phyloP scores from a whole-genome alignment of 2,888 invertebrate species.

The Eretmocerus hayati region DNA sequence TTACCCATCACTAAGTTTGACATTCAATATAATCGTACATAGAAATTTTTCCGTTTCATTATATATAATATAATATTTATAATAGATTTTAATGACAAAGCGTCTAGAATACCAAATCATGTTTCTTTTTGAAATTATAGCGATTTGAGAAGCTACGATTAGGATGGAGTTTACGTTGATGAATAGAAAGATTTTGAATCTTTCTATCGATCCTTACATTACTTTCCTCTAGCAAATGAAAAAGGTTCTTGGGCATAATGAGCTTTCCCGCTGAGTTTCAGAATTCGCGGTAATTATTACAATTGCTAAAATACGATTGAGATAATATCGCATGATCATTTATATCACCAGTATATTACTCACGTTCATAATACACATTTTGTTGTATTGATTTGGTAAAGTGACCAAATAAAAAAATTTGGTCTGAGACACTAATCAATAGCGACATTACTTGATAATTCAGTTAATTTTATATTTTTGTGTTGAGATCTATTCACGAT shows the following conservation, averaged over 20 bases:
- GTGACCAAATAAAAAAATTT: constrained; percentile 19
- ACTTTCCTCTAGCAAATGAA: not conserved
- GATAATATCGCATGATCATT: constrained; percentile 20
- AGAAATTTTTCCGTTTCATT: constrained; percentile 15
- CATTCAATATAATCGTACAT: constrained; percentile 21
- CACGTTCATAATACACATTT: constrained; percentile 21
- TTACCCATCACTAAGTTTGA: constrained; percentile 5
- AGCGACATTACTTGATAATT: constrained; percentile 30
- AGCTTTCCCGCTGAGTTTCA: not conserved
- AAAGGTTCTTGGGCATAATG: not conserved
- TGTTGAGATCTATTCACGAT: constrained; percentile 11
- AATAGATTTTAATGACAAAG: constrained; percentile 25
- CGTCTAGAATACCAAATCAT: constrained; percentile 22
- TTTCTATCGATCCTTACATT: not conserved
- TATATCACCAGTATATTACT: constrained; percentile 21
- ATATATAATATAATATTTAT: constrained; percentile 22
- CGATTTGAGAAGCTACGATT: constrained; percentile 35
- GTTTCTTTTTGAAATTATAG: constrained; percentile 33
- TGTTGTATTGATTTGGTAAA: constrained; percentile 18
- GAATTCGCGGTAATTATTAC: not conserved
- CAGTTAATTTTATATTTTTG: constrained; percentile 17
- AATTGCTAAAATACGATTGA: constrained; percentile 20
- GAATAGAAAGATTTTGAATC: constrained; percentile 16
- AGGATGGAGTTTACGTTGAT: constrained; percentile 28
- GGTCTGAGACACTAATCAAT: constrained; percentile 40